phyloP scores from a whole-genome alignment of 2,888 invertebrate species.

The Tetranychus truncatus region DNA sequence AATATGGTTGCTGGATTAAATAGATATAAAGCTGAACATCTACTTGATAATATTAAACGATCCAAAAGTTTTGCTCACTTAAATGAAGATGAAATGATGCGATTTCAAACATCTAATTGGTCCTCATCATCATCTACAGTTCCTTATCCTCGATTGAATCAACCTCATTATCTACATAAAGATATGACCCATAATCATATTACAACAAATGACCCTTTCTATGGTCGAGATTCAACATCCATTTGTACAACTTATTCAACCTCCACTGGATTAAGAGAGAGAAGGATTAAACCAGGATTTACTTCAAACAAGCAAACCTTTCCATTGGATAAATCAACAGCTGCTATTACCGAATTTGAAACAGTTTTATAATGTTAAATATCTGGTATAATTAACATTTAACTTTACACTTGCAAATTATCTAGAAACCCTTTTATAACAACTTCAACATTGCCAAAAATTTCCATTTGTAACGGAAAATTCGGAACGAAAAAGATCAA shows the following conservation, averaged over 20 bases:
- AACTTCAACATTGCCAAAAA: too few species aligned
- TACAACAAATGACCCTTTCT: slow-evolving; percentile 33
- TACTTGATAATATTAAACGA: not conserved
- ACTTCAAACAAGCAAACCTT: not conserved
- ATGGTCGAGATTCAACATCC: not conserved
- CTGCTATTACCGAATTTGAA: slow-evolving; percentile 23
- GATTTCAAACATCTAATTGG: not conserved
- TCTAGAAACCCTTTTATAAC: too few species aligned
- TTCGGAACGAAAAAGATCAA: too few species aligned
- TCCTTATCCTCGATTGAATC: not conserved
- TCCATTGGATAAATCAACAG: not conserved
- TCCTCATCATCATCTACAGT: not conserved
- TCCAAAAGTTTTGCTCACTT: not conserved
- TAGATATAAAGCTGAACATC: not conserved
- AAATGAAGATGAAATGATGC: not conserved
- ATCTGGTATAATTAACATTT: too few species aligned
- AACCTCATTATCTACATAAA: not conserved
- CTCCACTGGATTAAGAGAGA: slow-evolving; percentile 16
- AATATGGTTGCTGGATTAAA: not conserved
- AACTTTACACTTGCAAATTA: too few species aligned
- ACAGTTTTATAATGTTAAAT: slow-evolving; percentile 24
- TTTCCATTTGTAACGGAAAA: too few species aligned
- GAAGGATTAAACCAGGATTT: slow-evolving; percentile 6
- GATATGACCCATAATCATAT: slow-evolving; percentile 36
- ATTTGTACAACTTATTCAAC: not conserved